Percentiles rank a stretch among this genome's conserved stretches.
Evolutionary conservation across 2,888 invertebrate genomes (phyloP).

Genomic region (Trachelus iudaicus): DNA sequence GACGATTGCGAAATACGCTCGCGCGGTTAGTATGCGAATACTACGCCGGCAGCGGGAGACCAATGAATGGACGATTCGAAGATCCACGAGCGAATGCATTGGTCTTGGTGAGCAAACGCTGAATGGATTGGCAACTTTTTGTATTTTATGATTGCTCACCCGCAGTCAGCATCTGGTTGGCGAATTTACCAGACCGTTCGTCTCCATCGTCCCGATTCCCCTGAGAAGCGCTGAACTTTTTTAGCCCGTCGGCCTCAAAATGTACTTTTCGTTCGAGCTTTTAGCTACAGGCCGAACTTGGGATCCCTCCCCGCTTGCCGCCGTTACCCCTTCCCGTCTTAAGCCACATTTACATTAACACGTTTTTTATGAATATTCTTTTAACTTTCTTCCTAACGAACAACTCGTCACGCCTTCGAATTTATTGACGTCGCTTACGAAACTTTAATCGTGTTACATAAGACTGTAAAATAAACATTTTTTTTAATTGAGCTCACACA

Average conservation of each 20-base stretch:
- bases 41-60: neutral
- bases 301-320: neutral
- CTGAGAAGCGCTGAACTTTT: neutral
- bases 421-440: neutral
- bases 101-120: neutral
- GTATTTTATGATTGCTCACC: neutral
- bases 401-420: neutral
- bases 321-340: neutral
- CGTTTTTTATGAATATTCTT: neutral
- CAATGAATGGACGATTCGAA: neutral
- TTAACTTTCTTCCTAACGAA: neutral
- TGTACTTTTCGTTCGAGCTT: neutral
- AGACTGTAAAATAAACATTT: neutral
- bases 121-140: neutral
- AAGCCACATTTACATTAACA: neutral
- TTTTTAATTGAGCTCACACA: neutral
- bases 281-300: neutral
- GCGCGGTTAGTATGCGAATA: neutral
- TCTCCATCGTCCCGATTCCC: neutral
- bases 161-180: neutral
- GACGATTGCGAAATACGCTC: neutral
- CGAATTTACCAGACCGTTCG: neutral
- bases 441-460: neutral
- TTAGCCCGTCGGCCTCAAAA: neutral
- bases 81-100: neutral